Evolutionary conservation across 2,888 invertebrate genomes (phyloP).

Genomic region (Nomada fabriciana): DNA sequence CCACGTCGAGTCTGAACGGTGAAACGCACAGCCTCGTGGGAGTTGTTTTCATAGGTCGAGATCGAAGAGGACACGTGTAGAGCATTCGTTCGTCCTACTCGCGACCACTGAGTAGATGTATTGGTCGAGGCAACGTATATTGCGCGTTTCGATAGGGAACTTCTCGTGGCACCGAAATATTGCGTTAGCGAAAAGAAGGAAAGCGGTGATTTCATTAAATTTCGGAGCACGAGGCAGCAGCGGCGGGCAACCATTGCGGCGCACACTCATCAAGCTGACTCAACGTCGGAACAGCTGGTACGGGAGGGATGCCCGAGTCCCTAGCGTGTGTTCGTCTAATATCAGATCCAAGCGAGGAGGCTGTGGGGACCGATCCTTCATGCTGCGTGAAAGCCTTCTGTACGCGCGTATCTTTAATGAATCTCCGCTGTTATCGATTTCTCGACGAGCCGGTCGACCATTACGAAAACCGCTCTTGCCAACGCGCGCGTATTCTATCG

Average conservation of each 20-base stretch:
- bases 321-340: slow-evolving; percentile 50
- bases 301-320: slow-evolving; percentile 47
- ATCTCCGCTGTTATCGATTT: slow-evolving; percentile 65
- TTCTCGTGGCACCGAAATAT: not conserved
- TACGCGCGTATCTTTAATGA: slow-evolving; percentile 63
- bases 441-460: slow-evolving; percentile 33
- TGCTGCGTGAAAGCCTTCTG: slow-evolving; percentile 54
- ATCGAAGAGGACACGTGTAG: slow-evolving; percentile 12
- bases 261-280: slow-evolving; percentile 51
- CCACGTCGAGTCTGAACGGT: not conserved
- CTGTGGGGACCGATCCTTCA: slow-evolving; percentile 59
- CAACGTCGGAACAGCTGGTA: slow-evolving; percentile 64
- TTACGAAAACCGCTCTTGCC: slow-evolving; percentile 32
- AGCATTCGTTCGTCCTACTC: not conserved
- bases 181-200: no score
- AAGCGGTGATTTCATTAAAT: slow-evolving; percentile 12
- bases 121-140: not conserved
- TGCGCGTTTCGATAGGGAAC: not conserved
- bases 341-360: slow-evolving; percentile 59
- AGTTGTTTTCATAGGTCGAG: not conserved
- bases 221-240: not conserved
- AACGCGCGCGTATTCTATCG: slow-evolving; percentile 4
- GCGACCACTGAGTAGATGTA: not conserved
- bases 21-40: not conserved
- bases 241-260: not conserved